phyloP scores from a whole-genome alignment of 2,113 vertebrate genomes.

The Podilymbus podiceps region DNA sequence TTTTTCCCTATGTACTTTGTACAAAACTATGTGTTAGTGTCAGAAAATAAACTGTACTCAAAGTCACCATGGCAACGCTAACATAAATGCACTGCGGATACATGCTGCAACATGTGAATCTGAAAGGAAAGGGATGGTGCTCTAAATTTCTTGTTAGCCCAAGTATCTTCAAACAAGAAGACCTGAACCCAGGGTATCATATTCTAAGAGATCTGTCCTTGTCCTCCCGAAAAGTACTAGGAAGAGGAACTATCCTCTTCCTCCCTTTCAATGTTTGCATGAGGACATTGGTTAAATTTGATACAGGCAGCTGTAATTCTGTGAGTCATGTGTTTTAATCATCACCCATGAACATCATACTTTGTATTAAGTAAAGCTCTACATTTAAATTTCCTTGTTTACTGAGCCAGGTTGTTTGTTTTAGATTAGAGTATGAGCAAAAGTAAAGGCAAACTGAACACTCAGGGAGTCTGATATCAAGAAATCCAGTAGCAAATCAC shows the following conservation, averaged over 20 bases:
- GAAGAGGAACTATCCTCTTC: background rate
- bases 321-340: background rate
- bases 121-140: background rate
- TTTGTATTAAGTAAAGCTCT: background rate
- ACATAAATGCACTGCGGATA: background rate
- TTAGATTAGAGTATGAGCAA: background rate
- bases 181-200: background rate
- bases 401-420: background rate
- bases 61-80: conserved; percentile 10
- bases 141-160: background rate
- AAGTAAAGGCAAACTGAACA: background rate
- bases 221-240: background rate
- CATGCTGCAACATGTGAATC: background rate
- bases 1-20: background rate
- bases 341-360: background rate
- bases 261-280: background rate
- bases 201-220: background rate
- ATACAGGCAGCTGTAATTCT: background rate
- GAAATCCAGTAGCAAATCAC: background rate
- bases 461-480: background rate
- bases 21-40: background rate
- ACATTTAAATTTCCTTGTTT: background rate
- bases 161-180: background rate
- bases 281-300: background rate
- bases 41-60: background rate